These are phyloP conservation scores for Drosophila eugracilis DNA, from an alignment of 1,140 invertebrate genomes.

Conservation along the genomic window DNA sequence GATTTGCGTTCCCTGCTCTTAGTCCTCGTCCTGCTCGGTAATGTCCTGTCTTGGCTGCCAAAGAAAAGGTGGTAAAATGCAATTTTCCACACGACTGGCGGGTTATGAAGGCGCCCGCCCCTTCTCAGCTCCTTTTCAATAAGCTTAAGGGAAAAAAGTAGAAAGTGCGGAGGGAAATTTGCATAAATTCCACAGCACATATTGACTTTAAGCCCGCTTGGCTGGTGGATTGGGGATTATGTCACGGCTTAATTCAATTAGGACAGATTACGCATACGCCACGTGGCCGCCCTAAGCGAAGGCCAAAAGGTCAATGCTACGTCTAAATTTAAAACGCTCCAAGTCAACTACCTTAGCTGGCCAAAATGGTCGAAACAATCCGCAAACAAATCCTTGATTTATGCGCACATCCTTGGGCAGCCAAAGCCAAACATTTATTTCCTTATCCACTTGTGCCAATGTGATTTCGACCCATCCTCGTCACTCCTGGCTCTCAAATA, in stretches of 20 bases:
- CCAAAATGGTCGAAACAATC: conserved; percentile 53
- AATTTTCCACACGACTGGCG: conserved; percentile 75
- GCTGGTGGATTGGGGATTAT: conserved; percentile 53
- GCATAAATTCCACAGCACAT: conserved; percentile 55
- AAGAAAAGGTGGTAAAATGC: conserved; percentile 61
- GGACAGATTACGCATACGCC: conserved; percentile 78
- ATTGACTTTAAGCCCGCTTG: conserved; percentile 45
- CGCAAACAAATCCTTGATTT: conserved; percentile 84
- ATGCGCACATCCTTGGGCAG: conserved; percentile 79
- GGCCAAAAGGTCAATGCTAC: conserved; percentile 71
- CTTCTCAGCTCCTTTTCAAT: conserved; percentile 42
- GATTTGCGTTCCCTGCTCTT: conserved; percentile 44
- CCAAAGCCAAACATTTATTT: conserved; percentile 83
- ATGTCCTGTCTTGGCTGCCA: conserved; percentile 17
- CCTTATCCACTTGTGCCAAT: conserved; percentile 83
- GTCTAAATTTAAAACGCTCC: conserved; percentile 53
- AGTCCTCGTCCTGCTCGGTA: not conserved
- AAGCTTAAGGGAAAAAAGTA: conserved; percentile 27
- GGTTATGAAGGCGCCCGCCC: conserved; percentile 21
- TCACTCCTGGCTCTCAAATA: not conserved
- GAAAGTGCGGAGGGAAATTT: conserved; percentile 33
- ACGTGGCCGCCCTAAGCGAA: conserved; percentile 51
- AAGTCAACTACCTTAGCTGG: conserved; percentile 67
- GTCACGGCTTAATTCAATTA: conserved; percentile 81
- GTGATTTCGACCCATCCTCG: conserved; percentile 50